Evolutionary conservation across 37 sponge, comb jelly and placozoan species (phyloP), one percentile per base, ranked within the genome.

Genomic region (Chondrilla cf. caribensis): DNA sequence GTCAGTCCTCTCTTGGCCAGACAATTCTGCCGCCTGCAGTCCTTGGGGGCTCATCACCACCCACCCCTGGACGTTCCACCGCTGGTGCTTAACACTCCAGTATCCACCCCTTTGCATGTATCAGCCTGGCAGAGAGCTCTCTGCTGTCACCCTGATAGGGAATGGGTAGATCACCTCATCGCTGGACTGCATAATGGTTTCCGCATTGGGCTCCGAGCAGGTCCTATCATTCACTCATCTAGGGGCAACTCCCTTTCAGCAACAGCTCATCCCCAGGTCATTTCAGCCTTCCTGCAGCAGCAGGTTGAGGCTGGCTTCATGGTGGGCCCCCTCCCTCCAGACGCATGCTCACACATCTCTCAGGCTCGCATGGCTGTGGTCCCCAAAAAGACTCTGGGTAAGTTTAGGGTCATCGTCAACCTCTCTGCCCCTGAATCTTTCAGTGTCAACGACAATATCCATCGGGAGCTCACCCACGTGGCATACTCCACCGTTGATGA

Each of bases 401-500:
- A 68, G 6, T 68, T 31, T 31, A 68, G 70, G 36, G 70, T 68
- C 19, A 68, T 68, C 26, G 70, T 68, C 35, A 36, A 68, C 35
- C 37, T 68, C 19, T 68, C 70, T 36, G 19, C 32, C 70, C 70
- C 70, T 8, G 8, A 25, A 9, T 18, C 25, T 9, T 14, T 35
- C 37, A 68, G 70, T 33, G 70, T 68, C 36, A 68, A 68, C 32
- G 70, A 68, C 70, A 68, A 68, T 36, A 31, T 68, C 2, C 35
- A 68, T 21, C 26, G 70, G 37, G 19, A 3, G 4, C 2, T 68
- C 2, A 29, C 70, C 25, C 70, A 68, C 32, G 70, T 68, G 37
- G 25, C 70, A 6, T 68, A 68, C 3, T 3, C 70, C 25, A 35
- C 37, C 19, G 31, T 28, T 35, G 32, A 28, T 2, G 7, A 68